A percentile compares a stretch with the other conserved stretches of the same genome.
These are phyloP conservation scores for Achatina immaculata DNA, from an alignment of 1,140 invertebrate species.

Conservation along the genomic window DNA sequence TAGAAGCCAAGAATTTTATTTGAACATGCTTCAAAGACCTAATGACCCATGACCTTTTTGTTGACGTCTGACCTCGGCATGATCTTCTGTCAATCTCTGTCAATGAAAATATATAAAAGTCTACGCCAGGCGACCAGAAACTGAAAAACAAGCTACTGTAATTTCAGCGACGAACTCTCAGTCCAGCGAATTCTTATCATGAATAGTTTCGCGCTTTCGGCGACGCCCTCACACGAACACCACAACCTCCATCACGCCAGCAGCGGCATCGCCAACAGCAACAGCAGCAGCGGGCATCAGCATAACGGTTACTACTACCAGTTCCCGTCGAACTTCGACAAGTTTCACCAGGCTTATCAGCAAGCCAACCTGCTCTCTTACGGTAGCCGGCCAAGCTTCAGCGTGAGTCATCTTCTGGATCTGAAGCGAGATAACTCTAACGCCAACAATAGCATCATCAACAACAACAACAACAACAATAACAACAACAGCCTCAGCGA, in stretches of 20 bases:
- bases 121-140: too few relatives aligned
- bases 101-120: too few relatives aligned
- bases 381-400: not conserved
- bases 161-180: too few relatives aligned
- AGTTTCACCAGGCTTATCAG: slow-evolving; percentile 13
- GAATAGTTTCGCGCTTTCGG: slow-evolving; percentile 17
- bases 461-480: not conserved
- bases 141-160: too few relatives aligned
- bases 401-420: slow-evolving; percentile 12
- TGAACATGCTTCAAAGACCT: too few relatives aligned
- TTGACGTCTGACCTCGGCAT: too few relatives aligned
- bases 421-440: not conserved
- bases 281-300: not conserved
- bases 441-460: not conserved
- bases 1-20: too few relatives aligned
- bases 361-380: not conserved
- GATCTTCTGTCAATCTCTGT: too few relatives aligned
- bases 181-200: not conserved
- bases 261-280: not conserved
- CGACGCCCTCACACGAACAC: slow-evolving; percentile 6
- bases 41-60: too few relatives aligned
- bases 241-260: slow-evolving; percentile 14
- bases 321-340: not conserved
- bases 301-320: not conserved
- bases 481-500: too few relatives aligned